Percentiles rank a stretch among this genome's conserved stretches.
Conservation (phyloP, 2,888 invertebrate genomes). For the Hydraecia micacea region DNA sequence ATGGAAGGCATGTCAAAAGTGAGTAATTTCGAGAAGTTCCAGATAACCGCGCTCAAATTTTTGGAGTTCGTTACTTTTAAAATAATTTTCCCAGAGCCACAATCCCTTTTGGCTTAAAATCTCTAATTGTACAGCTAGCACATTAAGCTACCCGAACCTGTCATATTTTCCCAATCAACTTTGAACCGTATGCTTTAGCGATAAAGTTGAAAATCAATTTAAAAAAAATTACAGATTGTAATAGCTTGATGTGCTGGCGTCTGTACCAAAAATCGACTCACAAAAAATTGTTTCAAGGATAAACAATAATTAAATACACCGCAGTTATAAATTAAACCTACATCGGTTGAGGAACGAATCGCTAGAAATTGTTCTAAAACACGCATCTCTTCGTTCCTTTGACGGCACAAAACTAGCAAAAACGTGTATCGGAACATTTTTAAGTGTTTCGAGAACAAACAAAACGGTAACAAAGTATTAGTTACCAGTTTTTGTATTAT, state of each 20-base stretch:
- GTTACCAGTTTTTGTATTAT: slow-evolving; percentile 35
- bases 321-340: slow-evolving; percentile 59
- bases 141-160: too few species aligned
- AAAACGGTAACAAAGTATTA: slow-evolving; percentile 51
- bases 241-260: too few species aligned
- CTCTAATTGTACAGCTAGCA: slow-evolving; percentile 48
- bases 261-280: slow-evolving; percentile 32
- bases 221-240: too few species aligned
- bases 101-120: slow-evolving; percentile 56
- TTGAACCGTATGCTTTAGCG: too few species aligned
- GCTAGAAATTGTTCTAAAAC: slow-evolving; percentile 56
- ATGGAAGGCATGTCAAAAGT: slow-evolving; percentile 19
- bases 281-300: slow-evolving; percentile 63
- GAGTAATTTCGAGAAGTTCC: slow-evolving; percentile 12
- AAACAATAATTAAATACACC: slow-evolving; percentile 48
- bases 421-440: slow-evolving; percentile 50
- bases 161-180: too few species aligned
- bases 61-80: slow-evolving; percentile 49
- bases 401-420: slow-evolving; percentile 39
- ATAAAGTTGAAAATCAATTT: too few species aligned
- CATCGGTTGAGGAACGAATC: slow-evolving; percentile 58
- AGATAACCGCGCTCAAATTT: slow-evolving; percentile 48
- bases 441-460: slow-evolving; percentile 62
- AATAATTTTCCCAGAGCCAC: slow-evolving; percentile 22
- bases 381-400: slow-evolving; percentile 59